Evolutionary conservation across 2,888 invertebrate species (phyloP), one percentile per base, ranked within the genome.

Genomic region (Agapetus fuscipes): DNA sequence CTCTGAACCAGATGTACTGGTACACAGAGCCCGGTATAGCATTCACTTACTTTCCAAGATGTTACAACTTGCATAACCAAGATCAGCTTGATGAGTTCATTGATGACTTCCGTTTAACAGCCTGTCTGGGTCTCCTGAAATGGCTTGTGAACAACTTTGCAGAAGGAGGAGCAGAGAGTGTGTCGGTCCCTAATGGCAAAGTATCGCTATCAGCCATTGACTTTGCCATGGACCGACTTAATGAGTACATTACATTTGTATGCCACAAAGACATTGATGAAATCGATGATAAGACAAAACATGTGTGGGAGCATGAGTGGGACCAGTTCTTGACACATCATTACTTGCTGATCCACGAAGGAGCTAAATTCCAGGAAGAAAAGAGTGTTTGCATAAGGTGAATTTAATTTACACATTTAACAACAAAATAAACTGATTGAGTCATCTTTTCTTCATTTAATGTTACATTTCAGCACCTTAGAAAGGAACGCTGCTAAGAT

Each of bases 31-130:
- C 82, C 6, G 85, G 83, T 6, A 77, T 87, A 17, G 80, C 89
- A 0, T 69, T 81, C 48, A 80, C 85, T 5, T 80, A 81, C 49
- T 93, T 88, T 58, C 93, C 93, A 1, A 75, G 93, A 20, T 90
- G 89, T 57, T 91, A 88, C 62, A 79, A 83, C 61, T 76, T 90
- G 49, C 79, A 83, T 56, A 82, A 81, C 55, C 77, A 80, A 0
- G 89, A 89, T 49, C 89, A 89, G 56, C 72, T 84, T 54, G 77
- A 78, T 52, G 82, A 84, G 42, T 90, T 90, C 55, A 70, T 87
- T 43, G 88, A 91, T 46, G 93, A 95, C 62, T 95, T 85, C 57
- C 79, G 90, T 54, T 67, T 88, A 49, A 93, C 93, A 1, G 86
- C 91, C 2, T 93, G 93, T 57, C 76, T 89, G 51, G 80, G 85